Base-by-base conservation (phyloP, 2,113 vertebrate species). In the Crocuta crocuta region DNA sequence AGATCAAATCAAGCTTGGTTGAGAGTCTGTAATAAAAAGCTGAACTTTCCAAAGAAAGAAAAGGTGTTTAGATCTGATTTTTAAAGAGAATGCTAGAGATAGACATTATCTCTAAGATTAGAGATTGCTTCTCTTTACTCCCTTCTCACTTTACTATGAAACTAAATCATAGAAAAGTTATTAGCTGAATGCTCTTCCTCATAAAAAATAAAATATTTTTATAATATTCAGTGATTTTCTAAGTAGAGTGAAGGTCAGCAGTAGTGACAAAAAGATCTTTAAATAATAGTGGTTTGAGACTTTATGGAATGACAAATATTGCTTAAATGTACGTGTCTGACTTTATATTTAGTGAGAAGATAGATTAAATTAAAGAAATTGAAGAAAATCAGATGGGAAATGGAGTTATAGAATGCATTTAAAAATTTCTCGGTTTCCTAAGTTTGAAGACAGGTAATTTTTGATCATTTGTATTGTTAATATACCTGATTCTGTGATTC, bases 1-100 rank as follows among this genome's bases (percentile, higher is more conserved):
- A 39, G 83, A 84, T 97, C 92, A 97, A 98, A 85, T 97, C 70
- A 91, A 97, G 31, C 31, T 96, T 98, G 61, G 65, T 58, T 97
- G 95, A 96, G 87, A 94, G 58, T 65, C 9, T 83, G 48, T 91
- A 95, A 88, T 91, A 73, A 97, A 97, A 97, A 97, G 74, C 4
- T 74, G 70, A 95, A n/a, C 89, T 76, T 98, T 94, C 95, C 58
- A 94, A 95, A 97, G 91, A 93, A 89, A 81, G 95, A 83, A 94
- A 91, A 97, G 68, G 76, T 98, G 66, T 94, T 95, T 70, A 86
- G 13, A 68, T 91, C 39, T 58, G 79, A 92, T 91, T 81, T 61
- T 93, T 73, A 53, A 89, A 96, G 33, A 92, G 28, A 92, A 92
- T 95, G 26, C 6, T 48, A 78, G 23, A 55, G 8, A 24, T 50